Base-by-base conservation (phyloP, 2,113 vertebrate species). In the Rhegmatorhina hoffmannsi region DNA sequence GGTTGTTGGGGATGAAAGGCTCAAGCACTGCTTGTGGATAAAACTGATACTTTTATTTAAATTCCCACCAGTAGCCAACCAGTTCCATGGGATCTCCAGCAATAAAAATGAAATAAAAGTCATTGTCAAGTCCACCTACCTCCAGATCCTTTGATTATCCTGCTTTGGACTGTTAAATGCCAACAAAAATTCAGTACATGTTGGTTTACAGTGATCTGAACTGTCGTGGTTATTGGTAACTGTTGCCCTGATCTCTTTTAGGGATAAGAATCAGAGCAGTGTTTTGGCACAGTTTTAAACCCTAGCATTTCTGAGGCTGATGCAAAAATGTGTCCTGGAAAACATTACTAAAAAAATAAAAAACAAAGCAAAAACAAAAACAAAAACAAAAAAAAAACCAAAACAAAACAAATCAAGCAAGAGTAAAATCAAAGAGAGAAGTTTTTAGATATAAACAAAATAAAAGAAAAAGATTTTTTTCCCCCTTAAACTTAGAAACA, bases 181-280 rank as follows among this genome's bases (percentile, higher is more conserved):
- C 58, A 64, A 16, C 2, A 36, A 16, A 73, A 38, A 29, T 29
- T 63, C 7, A 11, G 21, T 10, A 1, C 0, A 0, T 18, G 10
- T 43, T 60, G 53, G 13, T 77, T 90, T 80, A 36, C 44, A 79
- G 36, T 31, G 36, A 29, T 56, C 29, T 11, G 20, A 11, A 36
- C 46, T 34, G 14, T 64, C 18, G 5, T n/a, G 23, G 46, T 20
- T 3, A 8, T 52, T 92, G 52, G 31, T 49, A 15, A 50, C 55
- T 78, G 17, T 17, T 8, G 49, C 28, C 12, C 13, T 53, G 34
- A 13, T 69, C 75, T 38, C 36, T 78, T 66, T 3, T 3, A 26
- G 40, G 43, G n/a, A 16, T 0, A 40, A 63, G 40, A 66, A 15
- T 29, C 63, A 59, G 44, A 76, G 25, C 44, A 80, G 21, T 6